These are phyloP conservation scores for Galagoides demidoff DNA, from an alignment of 2,797 vertebrate species.

Conservation along the genomic window DNA sequence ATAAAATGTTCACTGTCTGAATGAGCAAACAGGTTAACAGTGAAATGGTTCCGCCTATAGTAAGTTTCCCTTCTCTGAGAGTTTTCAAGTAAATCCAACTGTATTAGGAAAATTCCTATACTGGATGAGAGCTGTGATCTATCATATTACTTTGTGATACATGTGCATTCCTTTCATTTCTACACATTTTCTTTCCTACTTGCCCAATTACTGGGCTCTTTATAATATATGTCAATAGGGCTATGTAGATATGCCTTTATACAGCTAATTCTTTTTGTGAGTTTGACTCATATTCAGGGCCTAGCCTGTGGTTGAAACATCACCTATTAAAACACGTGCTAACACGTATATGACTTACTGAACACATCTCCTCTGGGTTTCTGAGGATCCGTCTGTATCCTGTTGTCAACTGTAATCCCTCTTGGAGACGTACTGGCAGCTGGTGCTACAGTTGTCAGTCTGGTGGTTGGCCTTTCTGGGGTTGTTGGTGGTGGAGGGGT, in stretches of 20 bases:
- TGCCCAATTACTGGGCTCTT: neutral
- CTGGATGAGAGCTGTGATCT: neutral
- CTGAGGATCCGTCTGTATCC: conserved; percentile 92
- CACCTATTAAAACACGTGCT: neutral
- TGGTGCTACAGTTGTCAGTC: conserved; percentile 78
- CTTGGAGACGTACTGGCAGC: conserved; percentile 75
- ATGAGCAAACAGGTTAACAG: neutral
- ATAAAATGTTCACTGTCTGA: neutral
- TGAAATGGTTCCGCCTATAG: neutral
- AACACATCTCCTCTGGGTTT: conserved; percentile 98
- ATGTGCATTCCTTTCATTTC: neutral
- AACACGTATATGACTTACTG: conserved; percentile 90
- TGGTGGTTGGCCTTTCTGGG: conserved; percentile 33
- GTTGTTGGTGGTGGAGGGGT: conserved; percentile 69
- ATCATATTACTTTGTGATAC: neutral
- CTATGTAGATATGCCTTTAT: neutral
- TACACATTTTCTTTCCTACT: neutral
- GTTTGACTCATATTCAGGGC: neutral
- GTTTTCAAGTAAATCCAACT: neutral
- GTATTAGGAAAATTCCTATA: neutral
- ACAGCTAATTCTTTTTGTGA: neutral
- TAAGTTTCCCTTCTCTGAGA: neutral
- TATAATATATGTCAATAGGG: neutral
- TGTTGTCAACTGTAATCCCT: conserved; percentile 91
- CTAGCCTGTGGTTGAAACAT: neutral